These are phyloP conservation scores for Pseudomyrmex gracilis DNA, from an alignment of 1,140 invertebrate genomes.

Conservation along the genomic window DNA sequence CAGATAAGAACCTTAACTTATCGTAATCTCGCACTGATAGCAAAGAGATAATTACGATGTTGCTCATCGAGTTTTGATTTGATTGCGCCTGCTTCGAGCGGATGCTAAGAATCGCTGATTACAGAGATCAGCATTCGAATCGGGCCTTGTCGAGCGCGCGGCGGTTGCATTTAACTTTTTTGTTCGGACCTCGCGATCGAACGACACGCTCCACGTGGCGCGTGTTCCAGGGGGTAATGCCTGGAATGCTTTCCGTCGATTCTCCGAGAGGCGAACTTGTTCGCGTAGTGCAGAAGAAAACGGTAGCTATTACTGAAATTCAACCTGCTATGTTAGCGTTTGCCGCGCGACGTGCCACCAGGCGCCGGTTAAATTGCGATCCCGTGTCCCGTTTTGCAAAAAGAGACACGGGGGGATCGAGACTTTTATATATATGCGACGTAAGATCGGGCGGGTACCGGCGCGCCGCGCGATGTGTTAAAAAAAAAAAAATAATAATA, in stretches of 20 bases:
- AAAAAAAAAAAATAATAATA: not conserved
- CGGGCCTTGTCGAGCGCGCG: constrained; percentile 35
- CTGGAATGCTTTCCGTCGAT: constrained; percentile 70
- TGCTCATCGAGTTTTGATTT: constrained; percentile 34
- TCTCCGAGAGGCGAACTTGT: constrained; percentile 25
- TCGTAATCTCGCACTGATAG: constrained; percentile 27
- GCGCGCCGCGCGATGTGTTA: not conserved
- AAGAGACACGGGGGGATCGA: not conserved
- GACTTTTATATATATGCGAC: constrained; percentile 11
- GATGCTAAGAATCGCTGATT: constrained; percentile 33
- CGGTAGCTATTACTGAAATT: constrained; percentile 60
- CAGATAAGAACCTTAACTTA: constrained; percentile 13
- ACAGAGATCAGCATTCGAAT: constrained; percentile 35
- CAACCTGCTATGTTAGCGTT: constrained; percentile 55
- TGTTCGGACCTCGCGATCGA: constrained; percentile 62
- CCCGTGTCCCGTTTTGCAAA: constrained; percentile 26
- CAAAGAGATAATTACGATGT: constrained; percentile 29
- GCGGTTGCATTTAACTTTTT: constrained; percentile 67
- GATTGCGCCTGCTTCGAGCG: not conserved
- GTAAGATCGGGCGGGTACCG: not conserved
- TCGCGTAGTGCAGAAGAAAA: constrained; percentile 58
- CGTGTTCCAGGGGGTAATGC: constrained; percentile 69
- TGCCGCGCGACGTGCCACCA: constrained; percentile 24
- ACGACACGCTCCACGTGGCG: constrained; percentile 74
- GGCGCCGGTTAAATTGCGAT: constrained; percentile 35